phyloP scores from a whole-genome alignment of 2,888 invertebrate species.

The Pristionchus exspectatus region DNA sequence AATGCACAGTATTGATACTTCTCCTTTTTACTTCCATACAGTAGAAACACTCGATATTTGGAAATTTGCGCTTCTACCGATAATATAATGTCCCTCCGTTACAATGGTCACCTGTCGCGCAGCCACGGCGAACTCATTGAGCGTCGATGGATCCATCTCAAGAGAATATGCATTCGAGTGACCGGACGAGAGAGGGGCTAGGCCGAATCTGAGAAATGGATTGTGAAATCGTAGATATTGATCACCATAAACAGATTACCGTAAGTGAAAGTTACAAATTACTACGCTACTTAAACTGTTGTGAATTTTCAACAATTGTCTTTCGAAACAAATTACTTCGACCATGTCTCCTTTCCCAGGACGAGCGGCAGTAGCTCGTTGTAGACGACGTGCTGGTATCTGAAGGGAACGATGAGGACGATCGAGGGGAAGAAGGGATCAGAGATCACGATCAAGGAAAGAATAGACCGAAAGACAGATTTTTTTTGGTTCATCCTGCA shows the following conservation, averaged over 20 bases:
- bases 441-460: too few relatives aligned
- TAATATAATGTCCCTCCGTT: neutral
- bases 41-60: too few relatives aligned
- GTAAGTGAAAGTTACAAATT: too few relatives aligned
- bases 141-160: slow-evolving; percentile 86
- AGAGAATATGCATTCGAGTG: slow-evolving; percentile 54
- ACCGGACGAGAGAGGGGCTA: slow-evolving; percentile 27
- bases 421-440: too few relatives aligned
- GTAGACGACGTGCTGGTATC: slow-evolving; percentile 51
- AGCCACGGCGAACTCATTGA: slow-evolving; percentile 87
- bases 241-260: too few relatives aligned
- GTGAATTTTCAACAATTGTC: too few relatives aligned
- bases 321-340: neutral
- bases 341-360: slow-evolving; percentile 61
- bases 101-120: slow-evolving; percentile 37
- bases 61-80: neutral
- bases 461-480: too few relatives aligned
- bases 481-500: too few relatives aligned
- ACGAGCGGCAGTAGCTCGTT: slow-evolving; percentile 59
- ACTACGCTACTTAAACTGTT: too few relatives aligned
- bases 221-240: too few relatives aligned
- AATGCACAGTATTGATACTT: neutral
- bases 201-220: slow-evolving; percentile 12
- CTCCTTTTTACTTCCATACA: too few relatives aligned
- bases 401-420: neutral